phyloP scores from a whole-genome alignment of 2,888 invertebrate genomes.

The Ophion costatus region DNA sequence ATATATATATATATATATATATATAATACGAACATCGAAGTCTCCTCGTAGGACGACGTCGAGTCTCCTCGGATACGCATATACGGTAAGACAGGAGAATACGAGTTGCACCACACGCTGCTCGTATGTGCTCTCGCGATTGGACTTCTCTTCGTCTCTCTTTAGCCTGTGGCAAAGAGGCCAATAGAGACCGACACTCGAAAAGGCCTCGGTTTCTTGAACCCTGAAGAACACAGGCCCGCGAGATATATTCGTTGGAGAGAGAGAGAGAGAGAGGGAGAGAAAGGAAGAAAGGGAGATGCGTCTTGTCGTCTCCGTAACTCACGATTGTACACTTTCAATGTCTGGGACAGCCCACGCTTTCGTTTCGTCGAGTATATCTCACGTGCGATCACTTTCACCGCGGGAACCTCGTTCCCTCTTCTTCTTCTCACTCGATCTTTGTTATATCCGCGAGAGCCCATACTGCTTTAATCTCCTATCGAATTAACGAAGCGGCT shows the following conservation, averaged over 20 bases:
- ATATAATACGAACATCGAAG: constrained; percentile 28
- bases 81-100: constrained; percentile 61
- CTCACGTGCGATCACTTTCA: constrained; percentile 58
- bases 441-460: background rate
- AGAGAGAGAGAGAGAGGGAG: background rate
- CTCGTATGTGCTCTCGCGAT: constrained; percentile 25
- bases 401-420: constrained; percentile 18
- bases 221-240: constrained; percentile 33
- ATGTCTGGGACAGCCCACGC: constrained; percentile 64
- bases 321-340: constrained; percentile 53
- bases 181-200: constrained; percentile 22
- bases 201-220: constrained; percentile 58
- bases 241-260: background rate
- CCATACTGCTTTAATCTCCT: background rate
- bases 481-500: background rate
- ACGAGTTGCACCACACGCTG: constrained; percentile 50
- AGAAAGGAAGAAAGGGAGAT: constrained; percentile 22
- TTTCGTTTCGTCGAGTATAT: constrained; percentile 50
- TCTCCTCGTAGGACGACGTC: constrained; percentile 37
- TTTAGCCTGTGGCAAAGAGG: background rate
- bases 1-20: background rate
- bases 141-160: constrained; percentile 16
- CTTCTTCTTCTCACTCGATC: constrained; percentile 22
- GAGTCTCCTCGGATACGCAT: constrained; percentile 46
- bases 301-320: constrained; percentile 29